Evolutionary conservation across 2,113 vertebrate genomes (phyloP), one percentile per base, ranked within the genome.

Genomic region (Pachypanchax playfairii): DNA sequence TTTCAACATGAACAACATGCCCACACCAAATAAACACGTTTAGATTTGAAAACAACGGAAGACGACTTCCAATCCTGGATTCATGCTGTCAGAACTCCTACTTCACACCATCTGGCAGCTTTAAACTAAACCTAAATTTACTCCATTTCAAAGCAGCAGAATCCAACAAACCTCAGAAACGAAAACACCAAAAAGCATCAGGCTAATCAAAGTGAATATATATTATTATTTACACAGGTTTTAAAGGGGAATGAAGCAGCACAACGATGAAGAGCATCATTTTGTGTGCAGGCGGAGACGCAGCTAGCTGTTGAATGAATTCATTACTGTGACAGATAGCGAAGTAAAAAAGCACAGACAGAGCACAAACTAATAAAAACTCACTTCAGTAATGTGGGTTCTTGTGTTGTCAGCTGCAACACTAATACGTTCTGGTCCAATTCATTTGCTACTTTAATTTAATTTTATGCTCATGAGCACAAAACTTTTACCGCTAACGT

Each of bases 311-410:
- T 57, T 71, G 41, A 42, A 38, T 42, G 36, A 81, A 75, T 71
- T 75, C 5, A 69, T 75, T 56, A 75, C 12, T 0, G 20, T 68
- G 58, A 56, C 52, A 50, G 49, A 24, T 46, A 53, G 38, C 55
- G 51, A 80, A 66, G 75, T 76, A 67, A 69, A 64, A n/a, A 66
- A 59, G 20, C 68, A 73, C 36, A 65, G 73, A 62, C 67, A 62
- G 49, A 41, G 21, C 63, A 49, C 20, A 13, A 38, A 49, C 49
- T 66, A 70, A 67, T 44, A 47, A 58, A 54, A 65, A 59, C 65
- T 21, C 22, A 52, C 22, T 26, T 26, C 15, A 36, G 63, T 67
- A 65, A 70, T 47, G 29, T 41, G 55, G 13, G 14, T 21, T 69
- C 47, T 25, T 55, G 42, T 63, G 73, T 43, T 44, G 35, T 69